Percentiles rank a stretch among this genome's conserved stretches.
These are phyloP conservation scores for Isoperla grammatica DNA, from an alignment of 2,888 invertebrate species.

Conservation along the genomic window DNA sequence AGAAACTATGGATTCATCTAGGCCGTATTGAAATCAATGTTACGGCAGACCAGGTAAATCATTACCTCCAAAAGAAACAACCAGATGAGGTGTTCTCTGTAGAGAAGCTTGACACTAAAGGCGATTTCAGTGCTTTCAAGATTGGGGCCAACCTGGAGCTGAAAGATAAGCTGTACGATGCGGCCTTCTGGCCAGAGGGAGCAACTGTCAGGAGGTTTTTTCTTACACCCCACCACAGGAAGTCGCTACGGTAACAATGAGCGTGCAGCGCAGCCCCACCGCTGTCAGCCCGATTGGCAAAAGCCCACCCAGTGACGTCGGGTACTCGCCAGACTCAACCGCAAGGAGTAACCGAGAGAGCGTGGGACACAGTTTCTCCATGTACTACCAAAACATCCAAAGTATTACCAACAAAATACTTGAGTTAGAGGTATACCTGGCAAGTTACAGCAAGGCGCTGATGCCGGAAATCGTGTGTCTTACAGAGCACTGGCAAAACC, in stretches of 20 bases:
- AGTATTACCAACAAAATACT: too few species aligned
- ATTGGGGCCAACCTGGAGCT: neutral
- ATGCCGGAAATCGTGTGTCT: too few species aligned
- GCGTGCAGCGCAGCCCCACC: too few species aligned
- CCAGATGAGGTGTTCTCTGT: neutral
- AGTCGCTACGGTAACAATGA: neutral
- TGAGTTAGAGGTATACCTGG: too few species aligned
- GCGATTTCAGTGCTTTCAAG: neutral
- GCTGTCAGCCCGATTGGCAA: too few species aligned
- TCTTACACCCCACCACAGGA: neutral
- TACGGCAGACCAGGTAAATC: neutral
- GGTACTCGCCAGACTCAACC: too few species aligned
- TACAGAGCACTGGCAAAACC: too few species aligned
- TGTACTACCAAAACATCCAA: too few species aligned
- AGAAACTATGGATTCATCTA: neutral
- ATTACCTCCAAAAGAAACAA: neutral
- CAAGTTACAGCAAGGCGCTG: too few species aligned
- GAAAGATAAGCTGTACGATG: neutral
- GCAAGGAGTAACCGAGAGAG: too few species aligned
- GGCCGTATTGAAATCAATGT: neutral
- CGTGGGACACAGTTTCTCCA: too few species aligned
- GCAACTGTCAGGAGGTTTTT: slow-evolving; percentile 3
- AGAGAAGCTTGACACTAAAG: neutral
- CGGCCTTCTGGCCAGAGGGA: slow-evolving; percentile 1
- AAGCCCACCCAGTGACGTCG: too few species aligned